These are phyloP conservation scores for Campoplex nolae DNA, from an alignment of 2,888 invertebrate genomes.

Conservation along the genomic window DNA sequence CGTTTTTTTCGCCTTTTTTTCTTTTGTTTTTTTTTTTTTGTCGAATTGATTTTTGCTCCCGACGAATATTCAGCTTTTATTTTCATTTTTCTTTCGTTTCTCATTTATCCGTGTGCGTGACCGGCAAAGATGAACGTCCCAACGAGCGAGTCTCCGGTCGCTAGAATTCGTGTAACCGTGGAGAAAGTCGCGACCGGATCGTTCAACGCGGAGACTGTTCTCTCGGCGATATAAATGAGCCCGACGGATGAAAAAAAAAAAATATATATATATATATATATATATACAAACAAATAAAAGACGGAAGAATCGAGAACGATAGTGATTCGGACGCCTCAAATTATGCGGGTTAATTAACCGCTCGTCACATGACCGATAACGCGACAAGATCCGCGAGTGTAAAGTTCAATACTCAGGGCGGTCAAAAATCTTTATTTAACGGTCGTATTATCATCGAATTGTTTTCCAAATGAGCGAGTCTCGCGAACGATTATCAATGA, in stretches of 20 bases:
- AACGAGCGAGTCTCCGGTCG: slow-evolving; percentile 34
- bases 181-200: slow-evolving; percentile 67
- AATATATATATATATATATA: too few relatives aligned
- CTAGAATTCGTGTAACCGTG: slow-evolving; percentile 70
- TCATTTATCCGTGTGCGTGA: not conserved
- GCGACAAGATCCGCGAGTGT: not conserved
- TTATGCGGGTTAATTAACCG: not conserved
- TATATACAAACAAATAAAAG: not conserved
- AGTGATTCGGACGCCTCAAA: not conserved
- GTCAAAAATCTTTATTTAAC: not conserved
- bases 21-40: slow-evolving; percentile 11
- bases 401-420: not conserved
- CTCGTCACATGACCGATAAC: not conserved
- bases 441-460: not conserved
- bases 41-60: not conserved
- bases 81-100: not conserved
- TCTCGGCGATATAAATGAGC: slow-evolving; percentile 4
- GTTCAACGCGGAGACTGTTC: slow-evolving; percentile 9
- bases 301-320: not conserved
- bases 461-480: not conserved
- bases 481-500: not conserved
- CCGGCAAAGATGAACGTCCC: slow-evolving; percentile 31
- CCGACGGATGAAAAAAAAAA: not conserved
- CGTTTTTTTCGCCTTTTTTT: not conserved
- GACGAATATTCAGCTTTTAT: not conserved